Base-by-base conservation (phyloP, 2,113 vertebrate genomes). In the Heterochromis multidens region DNA sequence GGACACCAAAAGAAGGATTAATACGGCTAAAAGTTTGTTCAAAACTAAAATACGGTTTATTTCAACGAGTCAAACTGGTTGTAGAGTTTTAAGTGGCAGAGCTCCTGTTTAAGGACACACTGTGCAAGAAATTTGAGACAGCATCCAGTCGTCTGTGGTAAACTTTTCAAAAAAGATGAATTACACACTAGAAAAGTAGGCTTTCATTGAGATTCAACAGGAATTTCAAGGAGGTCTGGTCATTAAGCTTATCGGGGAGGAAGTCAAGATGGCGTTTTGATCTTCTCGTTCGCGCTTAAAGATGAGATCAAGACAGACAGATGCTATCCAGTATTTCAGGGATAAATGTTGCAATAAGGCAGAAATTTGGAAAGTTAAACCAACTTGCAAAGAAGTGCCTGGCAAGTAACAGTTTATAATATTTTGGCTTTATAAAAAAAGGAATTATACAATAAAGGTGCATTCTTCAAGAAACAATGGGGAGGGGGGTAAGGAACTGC, bases 1-100 rank as follows among this genome's bases (percentile, higher is more conserved):
- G 65, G 81, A 91, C 90, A 89, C 74, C 79, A 60, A 79, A 70
- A 43, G 33, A 58, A 35, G 77, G 58, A 87, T 61, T 65, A 35
- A 83, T 6, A 27, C 21, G 1, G 74, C 46, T 31, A 61, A 61
- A 56, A 37, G 6, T n/a, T 4, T 2, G 23, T 40, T 79, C 12
- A 65, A 82, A 88, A 83, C 37, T 70, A 54, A 8, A 77, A 25
- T 27, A 21, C 25, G 14, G 60, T 83, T 79, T 61, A 21, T 76
- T 67, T 61, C 78, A 27, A 0, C 3, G 52, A 74, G 46, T 72
- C 29, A n/a, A 56, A 61, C 33, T 13, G 60, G 43, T 23, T 37
- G 9, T 31, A 58, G 46, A 58, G 33, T 78, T 77, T 63, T 70
- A 67, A 65, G 25, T 35, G 72, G 78, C 77, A 17, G 63, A 23